Percentiles rank a stretch among this genome's conserved stretches.
Evolutionary conservation across 2,797 vertebrate species (phyloP).

Genomic region (Anolis apletophallus): DNA sequence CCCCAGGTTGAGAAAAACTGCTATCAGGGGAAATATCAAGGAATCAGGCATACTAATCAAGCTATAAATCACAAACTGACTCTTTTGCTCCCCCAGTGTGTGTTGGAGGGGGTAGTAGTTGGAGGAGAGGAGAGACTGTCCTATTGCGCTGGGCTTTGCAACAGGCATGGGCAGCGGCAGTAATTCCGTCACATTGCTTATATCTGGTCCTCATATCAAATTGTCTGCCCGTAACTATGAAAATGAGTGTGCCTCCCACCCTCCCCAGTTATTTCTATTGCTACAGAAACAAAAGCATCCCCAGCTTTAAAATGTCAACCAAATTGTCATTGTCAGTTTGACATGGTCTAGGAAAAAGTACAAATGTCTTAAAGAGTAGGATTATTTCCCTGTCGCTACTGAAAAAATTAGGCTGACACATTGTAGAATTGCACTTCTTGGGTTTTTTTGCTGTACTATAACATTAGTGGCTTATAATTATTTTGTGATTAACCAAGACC

Average conservation of each 20-base stretch:
- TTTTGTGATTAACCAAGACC: slow-evolving; percentile 38
- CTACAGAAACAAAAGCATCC: too few relatives aligned
- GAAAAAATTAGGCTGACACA: slow-evolving; percentile 10
- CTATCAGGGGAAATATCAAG: too few relatives aligned
- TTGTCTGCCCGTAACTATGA: too few relatives aligned
- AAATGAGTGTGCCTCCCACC: too few relatives aligned
- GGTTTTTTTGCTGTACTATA: slow-evolving; percentile 1
- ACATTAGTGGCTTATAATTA: slow-evolving; percentile 32
- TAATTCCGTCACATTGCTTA: background rate
- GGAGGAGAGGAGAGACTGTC: background rate
- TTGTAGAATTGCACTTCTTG: slow-evolving; percentile 7
- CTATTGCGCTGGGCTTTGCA: background rate
- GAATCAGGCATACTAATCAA: background rate
- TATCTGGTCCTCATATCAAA: background rate
- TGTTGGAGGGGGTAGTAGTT: too few relatives aligned
- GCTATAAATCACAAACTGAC: background rate
- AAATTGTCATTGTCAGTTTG: background rate
- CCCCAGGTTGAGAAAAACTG: too few relatives aligned
- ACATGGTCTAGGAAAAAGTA: background rate
- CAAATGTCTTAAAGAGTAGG: background rate
- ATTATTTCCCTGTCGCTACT: background rate
- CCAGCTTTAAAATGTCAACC: too few relatives aligned
- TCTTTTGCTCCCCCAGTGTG: background rate
- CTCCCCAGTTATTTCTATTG: too few relatives aligned
- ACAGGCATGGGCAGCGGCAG: background rate